Conservation (phyloP, 2,888 invertebrate species). For the Dryobotodes eremita region DNA sequence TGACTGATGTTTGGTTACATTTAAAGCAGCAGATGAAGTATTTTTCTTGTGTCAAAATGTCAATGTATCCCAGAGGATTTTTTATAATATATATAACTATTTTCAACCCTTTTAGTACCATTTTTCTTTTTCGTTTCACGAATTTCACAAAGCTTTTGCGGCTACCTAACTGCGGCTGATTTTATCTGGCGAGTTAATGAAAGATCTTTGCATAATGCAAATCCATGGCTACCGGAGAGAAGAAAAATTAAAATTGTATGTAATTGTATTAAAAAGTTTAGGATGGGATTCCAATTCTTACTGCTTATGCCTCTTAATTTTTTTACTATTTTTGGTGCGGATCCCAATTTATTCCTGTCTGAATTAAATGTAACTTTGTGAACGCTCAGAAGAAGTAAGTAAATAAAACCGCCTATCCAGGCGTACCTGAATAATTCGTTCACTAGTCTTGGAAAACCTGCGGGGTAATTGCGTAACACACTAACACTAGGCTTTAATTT, state of each 20-base stretch:
- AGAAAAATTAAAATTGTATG: constrained; percentile 47
- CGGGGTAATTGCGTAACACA: too few species aligned
- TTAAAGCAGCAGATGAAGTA: not conserved
- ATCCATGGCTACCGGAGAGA: constrained; percentile 48
- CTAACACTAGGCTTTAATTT: too few species aligned
- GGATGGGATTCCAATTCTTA: constrained; percentile 41
- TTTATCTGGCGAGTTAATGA: constrained; percentile 53
- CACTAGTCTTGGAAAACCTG: not conserved
- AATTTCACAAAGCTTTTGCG: constrained; percentile 21
- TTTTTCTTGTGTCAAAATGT: not conserved
- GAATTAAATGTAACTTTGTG: not conserved
- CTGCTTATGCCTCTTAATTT: constrained; percentile 60
- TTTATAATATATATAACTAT: not conserved
- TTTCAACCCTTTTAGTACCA: not conserved
- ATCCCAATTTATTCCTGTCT: not conserved
- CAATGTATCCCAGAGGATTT: not conserved
- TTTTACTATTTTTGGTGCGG: not conserved
- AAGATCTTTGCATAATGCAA: constrained; percentile 60
- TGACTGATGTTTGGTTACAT: not conserved
- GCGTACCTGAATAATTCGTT: not conserved
- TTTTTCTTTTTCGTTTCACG: constrained; percentile 17
- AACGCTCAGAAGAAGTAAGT: not conserved
- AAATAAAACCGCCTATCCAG: not conserved
- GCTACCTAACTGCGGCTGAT: constrained; percentile 33
- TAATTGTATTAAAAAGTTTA: constrained; percentile 44